Evolutionary conservation across 2,113 vertebrate genomes (phyloP), one percentile per base, ranked within the genome.

Genomic region (Lycaon pictus): DNA sequence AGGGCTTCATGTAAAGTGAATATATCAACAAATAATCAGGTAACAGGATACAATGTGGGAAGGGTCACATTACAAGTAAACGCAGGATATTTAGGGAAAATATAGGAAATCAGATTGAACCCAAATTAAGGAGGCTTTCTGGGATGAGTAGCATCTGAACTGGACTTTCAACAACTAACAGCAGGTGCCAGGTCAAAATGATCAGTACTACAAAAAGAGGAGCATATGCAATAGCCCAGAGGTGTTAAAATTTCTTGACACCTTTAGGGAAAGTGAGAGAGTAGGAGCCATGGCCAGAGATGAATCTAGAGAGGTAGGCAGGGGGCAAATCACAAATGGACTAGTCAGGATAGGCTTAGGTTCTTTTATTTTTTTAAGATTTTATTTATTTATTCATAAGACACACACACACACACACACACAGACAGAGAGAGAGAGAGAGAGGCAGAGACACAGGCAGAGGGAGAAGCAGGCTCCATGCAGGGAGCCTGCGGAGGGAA

Each of bases 111-210:
- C 9, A 76, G 63, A 15, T 51, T 35, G 58, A n/a, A 81, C 6
- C 67, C 25, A 67, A 62, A 72, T 83, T 77, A 84, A 67, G 65
- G 84, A 94, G 67, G 65, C 25, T 97, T 97, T 74, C 48, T 82
- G 72, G 58, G 90, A 20, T 51, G 87, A 65, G 37, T 83, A 79
- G 69, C 67, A 79, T 71, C 43, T 93, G 53, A 85, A 53, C 5
- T 90, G 56, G 65, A 55, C 53, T 86, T 89, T 92, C 72, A 90
- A 55, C n/a, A 86, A 51, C 60, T 37, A 76, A 80, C n/a, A 89
- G 53, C 37, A 95, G 17, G 19, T 63, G 29, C n/a, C 2, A 86
- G 51, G 19, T 71, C 65, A 94, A 92, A 96, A 94, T 71, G 60
- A 86, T 37, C 94, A 53, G 22, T 65, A 69, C 94, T 43, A 67